Percentiles rank a stretch among this genome's conserved stretches.
Conservation (phyloP, 2,797 vertebrate species). For the Tinamus major region DNA sequence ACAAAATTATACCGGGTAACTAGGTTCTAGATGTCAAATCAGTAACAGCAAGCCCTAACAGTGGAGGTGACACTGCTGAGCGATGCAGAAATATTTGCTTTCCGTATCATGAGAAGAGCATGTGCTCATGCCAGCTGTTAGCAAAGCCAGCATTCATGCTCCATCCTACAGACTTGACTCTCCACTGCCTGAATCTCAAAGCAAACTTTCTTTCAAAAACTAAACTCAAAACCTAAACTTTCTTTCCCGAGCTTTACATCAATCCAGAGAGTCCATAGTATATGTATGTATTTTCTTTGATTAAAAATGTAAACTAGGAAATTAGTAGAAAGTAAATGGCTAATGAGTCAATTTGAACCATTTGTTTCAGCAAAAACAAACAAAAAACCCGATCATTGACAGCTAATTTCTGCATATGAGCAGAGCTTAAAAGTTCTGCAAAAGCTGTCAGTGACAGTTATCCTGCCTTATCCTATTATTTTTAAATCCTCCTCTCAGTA, state of each 20-base stretch:
- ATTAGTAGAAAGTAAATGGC: background rate
- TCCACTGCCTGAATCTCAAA: background rate
- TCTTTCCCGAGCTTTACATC: background rate
- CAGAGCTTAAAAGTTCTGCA: background rate
- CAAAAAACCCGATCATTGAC: background rate
- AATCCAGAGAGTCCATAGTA: background rate
- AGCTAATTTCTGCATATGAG: constrained; percentile 20
- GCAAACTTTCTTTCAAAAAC: background rate
- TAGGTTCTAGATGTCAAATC: background rate
- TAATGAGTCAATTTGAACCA: background rate
- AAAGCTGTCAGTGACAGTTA: constrained; percentile 54
- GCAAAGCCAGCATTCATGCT: background rate
- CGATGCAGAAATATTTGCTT: background rate
- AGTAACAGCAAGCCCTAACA: background rate
- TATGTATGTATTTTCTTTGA: background rate
- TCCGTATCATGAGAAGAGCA: background rate
- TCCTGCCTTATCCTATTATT: constrained; percentile 62
- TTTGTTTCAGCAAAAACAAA: constrained; percentile 1
- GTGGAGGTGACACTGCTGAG: background rate
- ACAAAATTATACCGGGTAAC: background rate
- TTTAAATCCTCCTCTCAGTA: constrained; percentile 39
- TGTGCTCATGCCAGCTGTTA: background rate
- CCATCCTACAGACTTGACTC: background rate
- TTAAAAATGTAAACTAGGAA: background rate
- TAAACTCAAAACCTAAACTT: background rate